Conservation (phyloP, 2,888 invertebrate species). For the Achlya flavicornis region DNA sequence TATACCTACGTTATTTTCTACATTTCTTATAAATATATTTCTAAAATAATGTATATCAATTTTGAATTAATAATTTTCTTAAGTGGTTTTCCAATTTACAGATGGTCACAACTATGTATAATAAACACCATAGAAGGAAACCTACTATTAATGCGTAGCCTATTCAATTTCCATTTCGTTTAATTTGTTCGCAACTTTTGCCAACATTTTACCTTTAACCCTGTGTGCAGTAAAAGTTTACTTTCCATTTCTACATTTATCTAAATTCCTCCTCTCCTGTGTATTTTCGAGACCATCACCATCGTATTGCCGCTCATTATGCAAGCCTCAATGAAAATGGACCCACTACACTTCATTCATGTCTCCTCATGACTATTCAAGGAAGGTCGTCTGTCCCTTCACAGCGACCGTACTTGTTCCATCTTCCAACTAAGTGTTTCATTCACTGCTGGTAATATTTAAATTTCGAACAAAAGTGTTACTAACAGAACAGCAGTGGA, state of each 20-base stretch:
- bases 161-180: not conserved
- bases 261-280: not conserved
- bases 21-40: not conserved
- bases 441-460: constrained; percentile 37
- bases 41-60: too few species aligned
- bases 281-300: not conserved
- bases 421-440: constrained; percentile 23
- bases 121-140: not conserved
- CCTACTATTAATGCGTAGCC: not conserved
- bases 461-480: constrained; percentile 28
- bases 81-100: too few species aligned
- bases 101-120: too few species aligned
- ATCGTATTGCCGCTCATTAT: constrained; percentile 9
- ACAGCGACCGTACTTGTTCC: constrained; percentile 27
- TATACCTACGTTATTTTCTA: not conserved
- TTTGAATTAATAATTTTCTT: too few species aligned
- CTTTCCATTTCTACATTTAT: not conserved
- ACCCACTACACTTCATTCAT: constrained; percentile 38
- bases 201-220: not conserved
- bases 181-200: not conserved
- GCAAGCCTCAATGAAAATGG: constrained; percentile 24
- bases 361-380: constrained; percentile 51
- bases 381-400: constrained; percentile 37
- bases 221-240: not conserved
- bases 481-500: constrained; percentile 31